Percentiles rank a stretch among this genome's conserved stretches.
Evolutionary conservation across 2,113 vertebrate species (phyloP).

Genomic region (Cynocephalus volans): DNA sequence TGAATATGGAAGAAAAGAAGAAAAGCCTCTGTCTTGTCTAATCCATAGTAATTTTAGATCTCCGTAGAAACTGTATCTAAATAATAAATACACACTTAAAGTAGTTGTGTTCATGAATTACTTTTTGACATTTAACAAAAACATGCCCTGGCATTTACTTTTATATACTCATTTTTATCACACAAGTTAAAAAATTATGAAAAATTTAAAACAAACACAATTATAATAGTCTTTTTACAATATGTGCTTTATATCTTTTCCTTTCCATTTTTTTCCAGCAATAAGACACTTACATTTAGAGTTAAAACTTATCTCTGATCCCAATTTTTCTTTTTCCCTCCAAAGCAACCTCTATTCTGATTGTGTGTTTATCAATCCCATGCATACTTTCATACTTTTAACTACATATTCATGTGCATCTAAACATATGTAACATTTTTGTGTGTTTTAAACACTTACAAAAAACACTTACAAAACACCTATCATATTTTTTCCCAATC

Average conservation of each 20-base stretch:
- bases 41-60: background rate
- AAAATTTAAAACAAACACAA: background rate
- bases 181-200: background rate
- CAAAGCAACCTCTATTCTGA: conserved; percentile 11
- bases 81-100: background rate
- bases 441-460: background rate
- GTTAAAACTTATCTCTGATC: background rate
- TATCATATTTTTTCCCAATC: background rate
- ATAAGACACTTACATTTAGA: background rate
- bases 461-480: background rate
- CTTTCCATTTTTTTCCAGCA: background rate
- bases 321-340: background rate
- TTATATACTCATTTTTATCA: background rate
- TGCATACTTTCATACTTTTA: conserved; percentile 14
- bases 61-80: background rate
- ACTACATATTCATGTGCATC: conserved; percentile 34
- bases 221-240: background rate
- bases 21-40: background rate
- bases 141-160: background rate
- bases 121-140: conserved; percentile 26
- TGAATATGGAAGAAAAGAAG: background rate
- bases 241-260: background rate
- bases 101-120: background rate
- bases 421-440: background rate
- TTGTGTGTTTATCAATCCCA: conserved; percentile 20